Conservation (phyloP, 1,140 invertebrate genomes). For the Drosophila sulfurigaster region DNA sequence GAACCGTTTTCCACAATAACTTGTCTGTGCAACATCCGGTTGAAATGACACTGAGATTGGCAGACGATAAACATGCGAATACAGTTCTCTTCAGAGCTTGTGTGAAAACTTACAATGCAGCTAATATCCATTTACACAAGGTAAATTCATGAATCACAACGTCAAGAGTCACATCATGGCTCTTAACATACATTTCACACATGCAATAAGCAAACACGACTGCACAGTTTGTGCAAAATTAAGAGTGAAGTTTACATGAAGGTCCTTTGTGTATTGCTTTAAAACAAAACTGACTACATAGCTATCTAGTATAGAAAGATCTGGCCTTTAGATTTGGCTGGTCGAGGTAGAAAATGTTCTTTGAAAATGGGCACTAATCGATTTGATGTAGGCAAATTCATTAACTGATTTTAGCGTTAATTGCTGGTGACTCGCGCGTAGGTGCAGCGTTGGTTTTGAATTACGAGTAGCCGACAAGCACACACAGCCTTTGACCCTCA, state of each 20-base stretch:
- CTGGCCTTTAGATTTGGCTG: neutral
- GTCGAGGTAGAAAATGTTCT: neutral
- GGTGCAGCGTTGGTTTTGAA: constrained; percentile 1
- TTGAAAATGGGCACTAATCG: constrained; percentile 1
- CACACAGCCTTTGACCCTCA: constrained; percentile 10
- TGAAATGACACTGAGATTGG: neutral
- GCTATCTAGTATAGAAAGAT: neutral
- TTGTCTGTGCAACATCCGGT: neutral
- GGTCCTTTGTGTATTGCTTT: too few species aligned
- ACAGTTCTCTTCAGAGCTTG: neutral
- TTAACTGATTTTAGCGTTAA: constrained; percentile 5
- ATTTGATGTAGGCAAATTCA: constrained; percentile 2
- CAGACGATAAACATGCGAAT: neutral
- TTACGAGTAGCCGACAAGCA: neutral
- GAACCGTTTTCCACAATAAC: neutral
- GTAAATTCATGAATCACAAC: too few species aligned
- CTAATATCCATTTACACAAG: neutral
- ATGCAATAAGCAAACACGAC: neutral
- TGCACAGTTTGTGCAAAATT: too few species aligned
- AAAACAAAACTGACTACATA: neutral
- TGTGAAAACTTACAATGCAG: neutral
- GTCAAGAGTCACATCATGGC: too few species aligned
- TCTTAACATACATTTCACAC: neutral
- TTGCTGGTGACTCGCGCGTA: neutral
- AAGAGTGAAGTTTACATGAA: too few species aligned